phyloP scores from a whole-genome alignment of 1,140 invertebrate species.

The Heliconius congener region DNA sequence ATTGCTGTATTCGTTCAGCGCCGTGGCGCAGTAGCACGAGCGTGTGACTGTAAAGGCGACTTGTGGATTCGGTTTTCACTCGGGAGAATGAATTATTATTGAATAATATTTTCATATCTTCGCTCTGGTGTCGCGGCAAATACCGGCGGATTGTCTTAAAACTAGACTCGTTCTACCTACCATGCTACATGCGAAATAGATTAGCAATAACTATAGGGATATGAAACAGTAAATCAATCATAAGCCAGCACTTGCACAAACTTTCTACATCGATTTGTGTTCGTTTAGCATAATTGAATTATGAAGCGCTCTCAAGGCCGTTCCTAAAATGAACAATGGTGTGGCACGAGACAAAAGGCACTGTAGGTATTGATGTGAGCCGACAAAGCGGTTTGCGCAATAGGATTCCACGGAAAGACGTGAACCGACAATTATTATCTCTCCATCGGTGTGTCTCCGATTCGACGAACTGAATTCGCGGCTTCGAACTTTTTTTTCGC shows the following conservation, averaged over 20 bases:
- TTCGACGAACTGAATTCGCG: slow-evolving; percentile 59
- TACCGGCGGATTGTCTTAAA: too few relatives aligned
- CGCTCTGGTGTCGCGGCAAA: too few relatives aligned
- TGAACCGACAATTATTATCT: slow-evolving; percentile 78
- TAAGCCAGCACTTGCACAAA: neutral
- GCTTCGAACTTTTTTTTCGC: slow-evolving; percentile 44
- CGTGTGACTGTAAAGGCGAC: too few relatives aligned
- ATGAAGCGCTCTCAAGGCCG: slow-evolving; percentile 69
- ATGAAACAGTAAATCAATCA: too few relatives aligned
- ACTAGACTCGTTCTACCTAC: too few relatives aligned
- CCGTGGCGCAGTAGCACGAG: too few relatives aligned
- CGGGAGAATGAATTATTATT: too few relatives aligned
- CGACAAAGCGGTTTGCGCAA: slow-evolving; percentile 77
- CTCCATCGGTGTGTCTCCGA: slow-evolving; percentile 64
- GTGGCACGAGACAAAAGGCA: slow-evolving; percentile 75
- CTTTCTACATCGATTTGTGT: slow-evolving; percentile 44
- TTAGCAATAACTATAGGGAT: too few relatives aligned
- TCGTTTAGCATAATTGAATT: slow-evolving; percentile 61
- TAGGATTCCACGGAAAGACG: slow-evolving; percentile 76
- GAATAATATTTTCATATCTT: too few relatives aligned
- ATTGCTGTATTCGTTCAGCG: too few relatives aligned
- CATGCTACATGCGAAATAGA: too few relatives aligned
- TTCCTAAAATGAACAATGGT: slow-evolving; percentile 74
- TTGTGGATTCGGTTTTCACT: too few relatives aligned
- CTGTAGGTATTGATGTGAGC: slow-evolving; percentile 66